Base-by-base conservation (phyloP, 30 jellyfish, hydroid and myxozoan genomes). In the Rhopilema esculentum region DNA sequence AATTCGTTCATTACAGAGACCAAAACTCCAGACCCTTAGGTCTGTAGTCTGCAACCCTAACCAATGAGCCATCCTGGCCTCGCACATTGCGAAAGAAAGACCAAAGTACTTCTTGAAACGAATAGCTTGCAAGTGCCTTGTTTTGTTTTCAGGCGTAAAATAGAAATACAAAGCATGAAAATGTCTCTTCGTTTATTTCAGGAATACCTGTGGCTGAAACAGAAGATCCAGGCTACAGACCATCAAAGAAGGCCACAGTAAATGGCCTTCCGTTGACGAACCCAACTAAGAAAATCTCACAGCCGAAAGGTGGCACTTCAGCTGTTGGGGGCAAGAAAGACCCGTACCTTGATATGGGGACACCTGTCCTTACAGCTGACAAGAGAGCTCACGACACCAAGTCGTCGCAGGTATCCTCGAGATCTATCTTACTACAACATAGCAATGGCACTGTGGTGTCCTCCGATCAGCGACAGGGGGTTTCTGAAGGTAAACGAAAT, bases 301-400 rank as follows among this genome's bases (percentile, higher is more conserved):
- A 21, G 25, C 63, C 32, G 2, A 65, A 65, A 7, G 71, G 49
- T 0, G 95, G 91, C 33, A 69, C 96, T 8, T 25, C 78, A 28
- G 82, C 87, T 0, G 70, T 53, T 23, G 75, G 23, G 31, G 79
- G 29, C 52, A 69, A 25, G 68, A 90, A 69, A 62, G 98, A 93
- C 72, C 99, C 97, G 23, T 94, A 94, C 67, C 97, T 97, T 6
- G 99, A 94, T 30, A 69, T 94, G 84, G 99, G 99, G 16, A 81
- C 97, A 22, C 69, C 93, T 9, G 88, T 75, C 1, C 91, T 84
- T 0, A 72, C 90, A 16, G 49, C 91, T 8, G 95, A 89, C 22
- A 84, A 87, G 26, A 80, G 91, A 70, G 92, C 89, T 29, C 64
- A 73, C 9, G 79, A 27, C 19, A n/a, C 66, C 1, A 27, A 61